These are phyloP conservation scores for Phyto melanocephala DNA, from an alignment of 2,888 invertebrate genomes.

Conservation along the genomic window DNA sequence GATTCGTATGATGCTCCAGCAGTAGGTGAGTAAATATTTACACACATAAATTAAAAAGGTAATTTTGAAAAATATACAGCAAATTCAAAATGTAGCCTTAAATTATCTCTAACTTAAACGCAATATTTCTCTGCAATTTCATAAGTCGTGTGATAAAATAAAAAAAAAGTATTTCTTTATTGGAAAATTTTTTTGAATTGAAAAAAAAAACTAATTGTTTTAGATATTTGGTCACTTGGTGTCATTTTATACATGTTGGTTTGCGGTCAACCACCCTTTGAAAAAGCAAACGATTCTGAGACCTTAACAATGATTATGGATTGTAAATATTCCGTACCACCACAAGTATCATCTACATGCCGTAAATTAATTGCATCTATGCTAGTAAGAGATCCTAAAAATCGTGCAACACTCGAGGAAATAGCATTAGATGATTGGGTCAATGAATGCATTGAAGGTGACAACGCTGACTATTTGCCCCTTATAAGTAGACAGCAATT, in stretches of 20 bases:
- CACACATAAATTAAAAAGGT: neutral
- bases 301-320: constrained; percentile 99
- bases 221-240: constrained; percentile 98
- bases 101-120: neutral
- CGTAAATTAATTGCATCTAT: constrained; percentile 94
- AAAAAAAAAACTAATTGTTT: constrained; percentile 69
- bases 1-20: constrained; percentile 99
- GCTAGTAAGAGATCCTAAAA: constrained; percentile 95
- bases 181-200: too few species aligned
- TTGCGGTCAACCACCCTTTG: constrained; percentile 97
- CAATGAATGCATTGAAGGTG: constrained; percentile 77
- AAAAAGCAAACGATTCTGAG: constrained; percentile 99
- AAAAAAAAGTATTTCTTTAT: too few species aligned
- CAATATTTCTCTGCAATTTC: too few species aligned
- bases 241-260: constrained; percentile 99
- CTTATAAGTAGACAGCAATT: constrained; percentile 93
- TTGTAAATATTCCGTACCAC: constrained; percentile 96
- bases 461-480: constrained; percentile 84
- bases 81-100: neutral
- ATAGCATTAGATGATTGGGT: constrained; percentile 94
- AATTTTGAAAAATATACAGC: neutral
- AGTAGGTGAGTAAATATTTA: constrained; percentile 84
- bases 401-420: constrained; percentile 91
- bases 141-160: too few species aligned
- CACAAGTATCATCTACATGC: constrained; percentile 91